Base-by-base conservation (phyloP, 2,113 vertebrate species). In the Pandion haliaetus region DNA sequence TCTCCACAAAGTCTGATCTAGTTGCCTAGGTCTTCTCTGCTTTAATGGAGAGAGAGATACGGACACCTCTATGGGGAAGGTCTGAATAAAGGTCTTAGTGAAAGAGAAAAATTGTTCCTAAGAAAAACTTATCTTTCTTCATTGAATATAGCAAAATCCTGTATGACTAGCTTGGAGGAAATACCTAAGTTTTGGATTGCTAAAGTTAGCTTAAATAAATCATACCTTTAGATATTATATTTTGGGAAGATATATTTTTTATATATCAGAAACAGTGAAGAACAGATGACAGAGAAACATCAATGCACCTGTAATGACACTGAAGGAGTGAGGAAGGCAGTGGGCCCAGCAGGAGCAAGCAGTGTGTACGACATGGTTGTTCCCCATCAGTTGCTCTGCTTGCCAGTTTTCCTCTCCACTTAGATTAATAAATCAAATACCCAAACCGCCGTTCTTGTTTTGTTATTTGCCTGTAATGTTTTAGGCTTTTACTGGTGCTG, bases 341-440 rank as follows among this genome's bases (percentile, higher is more conserved):
- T 17, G 40, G 63, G 36, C 8, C 12, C 19, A n/a, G 50, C 28
- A 78, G 40, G 54, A 86, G 10, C 38, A 73, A 61, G 63, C 23
- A 28, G 18, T 32, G 6, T 14, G 11, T 28, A 61, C 1, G 2
- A 21, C 13, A 36, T 4, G 6, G 19, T 29, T 70, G 14, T 23
- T 89, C 34, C 29, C 28, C 36, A 54, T 10, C 28, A 16, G 42
- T 42, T 82, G 20, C 47, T 79, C 61, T 50, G 70, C 25, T 91
- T 78, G 36, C 18, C 55, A 49, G 31, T 40, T 82, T 81, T 78
- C 79, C 63, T 82, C 50, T 91, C 38, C 42, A 26, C 42, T 74
- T 45, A 54, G 50, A 52, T 93, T 69, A 95, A 93, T 65, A 84
- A 58, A 93, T 65, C 55, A 95, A 91, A 93, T 31, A 91, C 19